phyloP scores from a whole-genome alignment of 2,888 invertebrate species.

The Dorcus parallelipipedus region DNA sequence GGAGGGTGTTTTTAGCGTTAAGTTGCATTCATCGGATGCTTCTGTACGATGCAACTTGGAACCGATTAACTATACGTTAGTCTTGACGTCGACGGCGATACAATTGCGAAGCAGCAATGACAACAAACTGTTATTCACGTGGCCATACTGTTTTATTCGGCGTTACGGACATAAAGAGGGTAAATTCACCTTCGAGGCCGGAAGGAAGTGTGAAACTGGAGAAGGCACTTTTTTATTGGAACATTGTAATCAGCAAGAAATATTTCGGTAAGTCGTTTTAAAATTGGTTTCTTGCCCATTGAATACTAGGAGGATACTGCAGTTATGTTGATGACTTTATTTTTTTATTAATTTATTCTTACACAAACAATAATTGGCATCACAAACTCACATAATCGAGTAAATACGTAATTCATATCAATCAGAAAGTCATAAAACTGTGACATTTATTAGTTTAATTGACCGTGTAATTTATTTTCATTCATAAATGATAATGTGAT shows the following conservation, averaged over 20 bases:
- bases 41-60: conserved; percentile 73
- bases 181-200: conserved; percentile 85
- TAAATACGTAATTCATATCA: too few species aligned
- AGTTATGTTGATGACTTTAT: too few species aligned
- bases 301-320: too few species aligned
- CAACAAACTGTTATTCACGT: conserved; percentile 66
- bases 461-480: not conserved
- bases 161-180: conserved; percentile 83
- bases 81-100: conserved; percentile 72
- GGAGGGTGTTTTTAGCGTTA: conserved; percentile 74
- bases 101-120: conserved; percentile 68
- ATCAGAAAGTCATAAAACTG: not conserved
- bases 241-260: conserved; percentile 78
- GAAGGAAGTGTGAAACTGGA: conserved; percentile 80
- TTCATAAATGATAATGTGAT: too few species aligned
- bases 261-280: conserved; percentile 50
- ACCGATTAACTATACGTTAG: conserved; percentile 66
- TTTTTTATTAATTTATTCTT: too few species aligned
- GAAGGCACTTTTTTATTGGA: conserved; percentile 80
- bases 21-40: conserved; percentile 73
- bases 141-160: conserved; percentile 82
- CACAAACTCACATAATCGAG: too few species aligned
- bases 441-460: not conserved
- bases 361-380: too few species aligned
- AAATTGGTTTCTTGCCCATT: not conserved